phyloP scores from a whole-genome alignment of 2,113 vertebrate genomes.

The Myxocyprinus asiaticus region DNA sequence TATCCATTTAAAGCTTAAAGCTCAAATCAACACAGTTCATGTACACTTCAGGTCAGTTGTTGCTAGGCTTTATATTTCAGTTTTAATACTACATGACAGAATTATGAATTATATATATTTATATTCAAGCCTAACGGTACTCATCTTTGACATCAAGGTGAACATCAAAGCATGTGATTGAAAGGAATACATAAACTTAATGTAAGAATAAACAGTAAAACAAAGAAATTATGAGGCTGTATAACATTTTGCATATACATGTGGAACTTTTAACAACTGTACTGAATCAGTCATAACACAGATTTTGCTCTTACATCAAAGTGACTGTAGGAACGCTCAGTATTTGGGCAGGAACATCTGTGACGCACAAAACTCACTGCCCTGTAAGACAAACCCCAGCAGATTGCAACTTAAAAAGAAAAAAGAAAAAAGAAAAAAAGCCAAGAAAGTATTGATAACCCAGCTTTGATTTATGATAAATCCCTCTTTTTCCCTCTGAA shows the following conservation, averaged over 20 bases:
- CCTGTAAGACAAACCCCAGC: conserved; percentile 13
- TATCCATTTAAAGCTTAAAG: not conserved
- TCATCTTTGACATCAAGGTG: too few relatives aligned
- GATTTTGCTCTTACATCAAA: not conserved
- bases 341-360: not conserved
- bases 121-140: too few relatives aligned
- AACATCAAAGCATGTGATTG: not conserved
- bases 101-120: conserved; percentile 5
- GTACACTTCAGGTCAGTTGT: not conserved
- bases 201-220: not conserved
- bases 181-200: not conserved
- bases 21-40: conserved; percentile 1
- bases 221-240: not conserved
- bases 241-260: too few relatives aligned
- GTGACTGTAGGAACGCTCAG: not conserved
- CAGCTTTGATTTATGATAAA: not conserved
- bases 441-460: not conserved
- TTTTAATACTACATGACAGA: conserved; percentile 1
- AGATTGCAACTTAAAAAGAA: too few relatives aligned
- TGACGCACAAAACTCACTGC: not conserved
- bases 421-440: not conserved
- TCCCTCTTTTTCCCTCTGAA: too few relatives aligned
- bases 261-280: too few relatives aligned
- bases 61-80: not conserved
- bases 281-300: not conserved